Evolutionary conservation across 2,888 invertebrate genomes (phyloP).

Genomic region (Epinotia bilunana): DNA sequence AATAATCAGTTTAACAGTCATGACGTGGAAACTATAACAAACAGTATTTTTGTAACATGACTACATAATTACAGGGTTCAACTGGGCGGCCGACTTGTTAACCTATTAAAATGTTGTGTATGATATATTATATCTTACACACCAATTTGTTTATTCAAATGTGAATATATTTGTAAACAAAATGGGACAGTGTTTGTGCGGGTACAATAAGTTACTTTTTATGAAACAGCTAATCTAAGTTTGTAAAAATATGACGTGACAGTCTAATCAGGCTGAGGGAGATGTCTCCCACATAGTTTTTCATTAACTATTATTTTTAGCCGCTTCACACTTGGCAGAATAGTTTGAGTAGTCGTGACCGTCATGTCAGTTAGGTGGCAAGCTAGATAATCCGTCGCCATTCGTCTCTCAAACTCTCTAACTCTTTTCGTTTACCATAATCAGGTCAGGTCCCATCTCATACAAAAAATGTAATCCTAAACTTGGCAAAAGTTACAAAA

Average conservation of each 20-base stretch:
- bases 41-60: constrained; percentile 24
- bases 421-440: too few species aligned
- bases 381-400: too few species aligned
- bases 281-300: too few species aligned
- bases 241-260: not conserved
- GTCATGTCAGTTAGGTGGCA: too few species aligned
- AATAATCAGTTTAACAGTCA: not conserved
- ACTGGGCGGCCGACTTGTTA: constrained; percentile 3
- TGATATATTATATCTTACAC: not conserved
- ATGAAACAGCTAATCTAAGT: not conserved
- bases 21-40: not conserved
- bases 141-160: constrained; percentile 15
- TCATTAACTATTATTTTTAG: too few species aligned
- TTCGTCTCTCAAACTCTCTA: too few species aligned
- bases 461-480: too few species aligned
- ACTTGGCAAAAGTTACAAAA: too few species aligned
- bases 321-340: too few species aligned
- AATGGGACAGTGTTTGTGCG: not conserved
- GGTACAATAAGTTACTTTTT: not conserved
- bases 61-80: constrained; percentile 19
- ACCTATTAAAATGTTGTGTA: constrained; percentile 6
- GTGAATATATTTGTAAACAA: not conserved
- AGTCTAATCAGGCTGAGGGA: too few species aligned
- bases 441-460: too few species aligned
- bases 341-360: too few species aligned